Percentiles rank a stretch among this genome's conserved stretches.
These are phyloP conservation scores for Dasyornis broadbenti DNA, from an alignment of 2,113 vertebrate species.

Conservation along the genomic window DNA sequence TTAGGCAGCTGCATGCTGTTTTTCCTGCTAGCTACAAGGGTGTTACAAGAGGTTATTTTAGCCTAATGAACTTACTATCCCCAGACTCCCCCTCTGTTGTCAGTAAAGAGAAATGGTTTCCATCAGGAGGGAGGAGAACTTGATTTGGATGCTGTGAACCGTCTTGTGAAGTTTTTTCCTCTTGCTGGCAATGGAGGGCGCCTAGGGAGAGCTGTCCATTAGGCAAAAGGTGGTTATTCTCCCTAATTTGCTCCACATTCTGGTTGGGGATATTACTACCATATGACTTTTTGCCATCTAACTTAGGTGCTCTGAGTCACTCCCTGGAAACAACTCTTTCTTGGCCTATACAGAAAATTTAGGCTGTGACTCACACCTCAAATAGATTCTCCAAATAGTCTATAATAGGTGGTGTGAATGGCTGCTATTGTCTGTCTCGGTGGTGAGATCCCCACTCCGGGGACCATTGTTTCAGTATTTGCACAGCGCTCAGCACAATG, in stretches of 20 bases:
- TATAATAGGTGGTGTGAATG: slow-evolving; percentile 23
- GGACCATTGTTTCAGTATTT: slow-evolving; percentile 25
- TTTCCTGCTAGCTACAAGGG: background rate
- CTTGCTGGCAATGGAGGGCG: background rate
- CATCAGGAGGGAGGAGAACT: background rate
- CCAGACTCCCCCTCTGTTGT: background rate
- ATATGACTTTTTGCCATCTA: background rate
- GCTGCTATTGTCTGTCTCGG: slow-evolving; percentile 10
- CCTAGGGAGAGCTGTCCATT: background rate
- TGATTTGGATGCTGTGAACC: background rate
- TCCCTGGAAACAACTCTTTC: background rate
- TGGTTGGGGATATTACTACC: background rate
- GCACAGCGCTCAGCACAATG: background rate
- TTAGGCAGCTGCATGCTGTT: background rate
- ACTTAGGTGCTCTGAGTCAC: slow-evolving; percentile 35
- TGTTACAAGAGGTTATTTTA: slow-evolving; percentile 17
- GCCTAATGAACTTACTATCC: slow-evolving; percentile 28
- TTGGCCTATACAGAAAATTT: background rate
- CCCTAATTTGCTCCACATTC: background rate
- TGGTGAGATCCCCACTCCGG: background rate
- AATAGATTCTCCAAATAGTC: background rate
- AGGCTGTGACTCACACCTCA: slow-evolving; percentile 15
- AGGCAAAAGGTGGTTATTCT: background rate
- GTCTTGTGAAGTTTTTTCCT: background rate
- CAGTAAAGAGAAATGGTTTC: slow-evolving; percentile 9